Conservation (phyloP, 2,113 vertebrate genomes). For the Archocentrus centrarchus region DNA sequence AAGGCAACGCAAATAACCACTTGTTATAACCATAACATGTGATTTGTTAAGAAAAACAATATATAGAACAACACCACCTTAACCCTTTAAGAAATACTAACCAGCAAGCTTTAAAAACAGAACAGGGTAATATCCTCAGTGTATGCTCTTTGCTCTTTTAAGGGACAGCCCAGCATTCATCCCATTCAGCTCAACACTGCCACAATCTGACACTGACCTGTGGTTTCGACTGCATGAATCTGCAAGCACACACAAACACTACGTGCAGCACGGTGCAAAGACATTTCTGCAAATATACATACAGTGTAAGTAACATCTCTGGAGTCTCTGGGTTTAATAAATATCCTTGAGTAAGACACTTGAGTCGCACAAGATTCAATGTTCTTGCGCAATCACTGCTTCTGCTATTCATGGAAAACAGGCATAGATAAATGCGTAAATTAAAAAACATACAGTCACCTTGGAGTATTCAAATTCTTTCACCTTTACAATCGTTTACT, state of each 20-base stretch:
- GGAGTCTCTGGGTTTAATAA: background rate
- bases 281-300: background rate
- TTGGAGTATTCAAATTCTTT: background rate
- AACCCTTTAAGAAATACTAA: too few species aligned
- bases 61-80: too few species aligned
- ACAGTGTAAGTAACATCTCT: background rate
- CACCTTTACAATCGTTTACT: background rate
- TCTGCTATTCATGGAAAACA: background rate
- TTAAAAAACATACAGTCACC: background rate
- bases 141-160: too few species aligned
- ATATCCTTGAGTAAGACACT: background rate
- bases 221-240: background rate
- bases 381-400: background rate
- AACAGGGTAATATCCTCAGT: too few species aligned
- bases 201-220: too few species aligned
- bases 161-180: too few species aligned
- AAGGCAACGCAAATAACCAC: background rate
- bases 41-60: background rate
- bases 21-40: background rate
- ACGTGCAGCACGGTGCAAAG: background rate
- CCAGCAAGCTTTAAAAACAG: too few species aligned
- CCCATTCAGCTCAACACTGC: too few species aligned
- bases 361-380: background rate
- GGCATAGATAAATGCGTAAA: background rate
- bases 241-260: background rate